These are phyloP conservation scores for Callimorpha dominula DNA, from an alignment of 2,888 invertebrate species.

Conservation along the genomic window DNA sequence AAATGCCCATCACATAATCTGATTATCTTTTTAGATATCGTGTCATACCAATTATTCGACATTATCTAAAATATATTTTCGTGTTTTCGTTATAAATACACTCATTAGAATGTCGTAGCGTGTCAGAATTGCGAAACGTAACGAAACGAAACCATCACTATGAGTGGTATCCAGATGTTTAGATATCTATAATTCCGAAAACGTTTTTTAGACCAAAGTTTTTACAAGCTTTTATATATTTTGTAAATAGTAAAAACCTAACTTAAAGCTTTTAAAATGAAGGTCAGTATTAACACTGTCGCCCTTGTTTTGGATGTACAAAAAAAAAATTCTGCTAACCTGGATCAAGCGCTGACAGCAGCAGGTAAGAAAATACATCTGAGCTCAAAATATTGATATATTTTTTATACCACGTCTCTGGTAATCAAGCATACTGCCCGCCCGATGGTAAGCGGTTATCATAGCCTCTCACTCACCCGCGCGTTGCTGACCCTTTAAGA, in stretches of 20 bases:
- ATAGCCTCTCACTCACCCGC: no score
- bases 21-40: neutral
- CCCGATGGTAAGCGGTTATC: no score
- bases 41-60: neutral
- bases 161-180: neutral
- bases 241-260: neutral
- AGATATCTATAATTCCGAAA: neutral
- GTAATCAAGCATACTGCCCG: no score
- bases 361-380: constrained; percentile 49
- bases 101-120: neutral
- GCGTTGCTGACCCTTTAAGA: no score
- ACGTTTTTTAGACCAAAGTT: neutral
- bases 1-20: neutral
- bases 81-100: neutral
- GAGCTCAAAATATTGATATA: neutral
- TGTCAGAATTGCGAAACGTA: neutral
- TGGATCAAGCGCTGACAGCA: constrained; percentile 50
- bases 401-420: no score
- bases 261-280: constrained; percentile 45
- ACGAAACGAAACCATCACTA: neutral
- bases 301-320: constrained; percentile 54
- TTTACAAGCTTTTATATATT: no score
- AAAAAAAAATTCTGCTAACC: constrained; percentile 46
- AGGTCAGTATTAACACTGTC: constrained; percentile 58
- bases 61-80: neutral